phyloP scores from a whole-genome alignment of 2,113 vertebrate species.

The Gambusia affinis region DNA sequence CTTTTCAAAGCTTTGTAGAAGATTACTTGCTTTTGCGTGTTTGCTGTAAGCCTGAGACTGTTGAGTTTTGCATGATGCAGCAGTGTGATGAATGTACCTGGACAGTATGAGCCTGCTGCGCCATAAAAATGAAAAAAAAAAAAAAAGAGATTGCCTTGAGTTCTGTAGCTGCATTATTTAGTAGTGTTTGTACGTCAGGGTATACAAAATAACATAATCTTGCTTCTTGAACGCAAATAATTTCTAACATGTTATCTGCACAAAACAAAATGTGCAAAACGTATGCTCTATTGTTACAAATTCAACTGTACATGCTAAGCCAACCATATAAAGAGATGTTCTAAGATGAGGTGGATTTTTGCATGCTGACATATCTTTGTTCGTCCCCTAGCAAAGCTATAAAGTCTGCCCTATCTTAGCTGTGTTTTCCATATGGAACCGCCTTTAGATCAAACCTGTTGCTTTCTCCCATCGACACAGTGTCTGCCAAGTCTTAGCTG shows the following conservation, averaged over 20 bases:
- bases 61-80: neutral
- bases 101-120: neutral
- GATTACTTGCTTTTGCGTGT: too few relatives aligned
- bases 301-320: too few relatives aligned
- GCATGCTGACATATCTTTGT: neutral
- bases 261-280: too few relatives aligned
- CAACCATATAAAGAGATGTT: too few relatives aligned
- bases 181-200: neutral
- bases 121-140: neutral
- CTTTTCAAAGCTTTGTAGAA: too few relatives aligned
- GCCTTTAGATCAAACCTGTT: conserved; percentile 33
- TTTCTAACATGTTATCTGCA: too few relatives aligned
- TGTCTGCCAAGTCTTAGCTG: conserved; percentile 38
- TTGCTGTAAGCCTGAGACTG: neutral
- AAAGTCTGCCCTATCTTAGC: neutral
- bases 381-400: neutral
- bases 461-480: conserved; percentile 24
- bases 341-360: neutral
- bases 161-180: neutral
- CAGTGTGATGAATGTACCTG: neutral
- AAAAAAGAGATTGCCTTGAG: neutral
- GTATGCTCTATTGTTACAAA: too few relatives aligned
- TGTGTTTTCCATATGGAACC: neutral
- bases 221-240: too few relatives aligned
- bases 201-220: neutral